Base-by-base conservation (phyloP, 2,888 invertebrate species). In the Zygogramma bicolorata region DNA sequence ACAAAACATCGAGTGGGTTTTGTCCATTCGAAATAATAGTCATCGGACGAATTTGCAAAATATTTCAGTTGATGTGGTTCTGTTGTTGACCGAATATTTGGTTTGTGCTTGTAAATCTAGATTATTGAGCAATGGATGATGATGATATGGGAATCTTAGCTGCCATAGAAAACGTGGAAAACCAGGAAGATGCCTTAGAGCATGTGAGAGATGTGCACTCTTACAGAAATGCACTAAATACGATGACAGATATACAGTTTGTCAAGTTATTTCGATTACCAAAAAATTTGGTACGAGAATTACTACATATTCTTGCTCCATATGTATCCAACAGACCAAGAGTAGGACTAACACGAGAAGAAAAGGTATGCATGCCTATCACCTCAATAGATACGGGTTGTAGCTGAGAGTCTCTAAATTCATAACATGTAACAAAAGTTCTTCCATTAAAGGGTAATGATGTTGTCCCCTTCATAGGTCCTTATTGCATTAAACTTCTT, bases 261-360 rank as follows among this genome's bases (percentile, higher is more conserved):
- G 58, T 58, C 7, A n/a, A 58, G 29, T 58, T 25, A 25, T 58
- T 58, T 25, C 22, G 29, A 2, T 58, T 58, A 58, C 3, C 57
- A 8, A 57, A 57, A 10, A 2, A 57, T 57, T 57, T 27, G 27
- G 57, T 57, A 57, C 5, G n/a, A 40, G 2, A 40, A 40, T 40
- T 27, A 57, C n/a, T 57, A 25, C 22, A 57, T 58, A 15, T 58
- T 25, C 29, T 58, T 29, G 58, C n/a, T 58, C 1, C 29, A 58
- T 29, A 25, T 58, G 58, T 25, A 29, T 25, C 29, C 27, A 25
- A 58, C 29, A 58, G n/a, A n/a, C 29, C 58, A 25, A 58, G 58
- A 58, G 27, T 57, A 57, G 57, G 57, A 25, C 57, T 27, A 57
- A 57, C 57, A 57, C 27, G 57, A 57, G 27, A 58, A 25, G 58